Conservation (phyloP, 2,888 invertebrate genomes). For the Epirrhoe tristata region DNA sequence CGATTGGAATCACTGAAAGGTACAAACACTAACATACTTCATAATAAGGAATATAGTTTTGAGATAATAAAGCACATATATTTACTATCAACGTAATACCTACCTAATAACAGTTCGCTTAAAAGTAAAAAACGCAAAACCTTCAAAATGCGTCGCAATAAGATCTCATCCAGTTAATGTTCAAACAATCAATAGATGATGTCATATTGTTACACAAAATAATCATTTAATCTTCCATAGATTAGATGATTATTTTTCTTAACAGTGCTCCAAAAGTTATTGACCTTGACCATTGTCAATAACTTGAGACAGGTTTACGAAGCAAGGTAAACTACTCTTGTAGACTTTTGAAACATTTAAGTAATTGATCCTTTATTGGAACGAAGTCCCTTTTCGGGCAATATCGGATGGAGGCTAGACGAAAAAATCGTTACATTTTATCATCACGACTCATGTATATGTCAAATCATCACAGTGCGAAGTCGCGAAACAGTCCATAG, state of each 20-base stretch:
- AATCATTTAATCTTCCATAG: slow-evolving; percentile 7
- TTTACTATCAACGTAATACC: too few relatives aligned
- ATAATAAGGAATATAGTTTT: too few relatives aligned
- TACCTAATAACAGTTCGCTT: too few relatives aligned
- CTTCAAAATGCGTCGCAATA: background rate
- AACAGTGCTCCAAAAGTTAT: background rate
- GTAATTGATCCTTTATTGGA: slow-evolving; percentile 1
- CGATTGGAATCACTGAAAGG: slow-evolving; percentile 83
- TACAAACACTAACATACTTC: slow-evolving; percentile 54
- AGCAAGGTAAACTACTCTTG: slow-evolving; percentile 17
- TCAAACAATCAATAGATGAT: slow-evolving; percentile 6
- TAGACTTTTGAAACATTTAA: slow-evolving; percentile 1
- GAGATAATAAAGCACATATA: too few relatives aligned
- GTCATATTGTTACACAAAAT: slow-evolving; percentile 2
- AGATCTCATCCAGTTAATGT: background rate
- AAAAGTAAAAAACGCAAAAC: too few relatives aligned
- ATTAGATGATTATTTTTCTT: too few relatives aligned
- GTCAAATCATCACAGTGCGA: too few relatives aligned
- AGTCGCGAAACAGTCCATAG: too few relatives aligned
- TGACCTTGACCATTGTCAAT: slow-evolving; percentile 24
- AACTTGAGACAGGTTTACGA: slow-evolving; percentile 18
- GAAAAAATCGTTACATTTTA: too few relatives aligned
- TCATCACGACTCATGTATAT: too few relatives aligned
- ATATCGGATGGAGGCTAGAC: too few relatives aligned
- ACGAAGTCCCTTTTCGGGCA: too few relatives aligned